Evolutionary conservation across 2,888 invertebrate species (phyloP), one percentile per base, ranked within the genome.

Genomic region (Helicoverpa assulta): DNA sequence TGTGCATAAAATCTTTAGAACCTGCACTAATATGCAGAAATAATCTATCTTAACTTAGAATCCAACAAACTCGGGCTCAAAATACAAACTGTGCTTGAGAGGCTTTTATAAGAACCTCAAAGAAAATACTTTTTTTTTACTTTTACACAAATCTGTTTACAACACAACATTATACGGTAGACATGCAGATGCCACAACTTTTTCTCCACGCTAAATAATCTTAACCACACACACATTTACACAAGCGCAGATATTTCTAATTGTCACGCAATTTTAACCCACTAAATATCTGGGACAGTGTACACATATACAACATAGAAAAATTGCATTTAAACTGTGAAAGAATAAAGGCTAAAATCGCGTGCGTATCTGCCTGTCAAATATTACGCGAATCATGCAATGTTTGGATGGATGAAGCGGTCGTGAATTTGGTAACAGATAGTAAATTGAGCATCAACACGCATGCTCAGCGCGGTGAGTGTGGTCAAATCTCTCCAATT

Each of bases 371-470:
- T 57, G 67, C 76, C 78, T 67, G 61, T 72, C 81, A 82, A 82
- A 81, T 81, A 82, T 83, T 83, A 82, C 78, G 67, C 52, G 33
- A 66, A 60, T 65, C 81, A 56, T 74, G 83, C 81, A 82, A 82
- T 82, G 57, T 82, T 83, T 83, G 72, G 63, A 57, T 54, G 64
- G 54, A 14, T 37, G 56, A 69, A 70, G 76, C 55, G 57, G 69
- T 80, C 72, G 67, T 79, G 62, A 57, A 65, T 83, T 73, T 78
- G 51, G 83, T 71, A 81, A 83, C 59, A 53, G 50, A 43, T 68
- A 47, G 59, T 56, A 33, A 58, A 47, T 47, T 56, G 29, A 54
- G 2, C 26, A 3, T 26, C 26, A 26, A 26, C 26, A 26, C 26
- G 26, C 26, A 26, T 26, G 26, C 26, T 26, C 26, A 26, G 26